Evolutionary conservation across 1,140 invertebrate genomes (phyloP).

Genomic region (Diploscapter pachys): DNA sequence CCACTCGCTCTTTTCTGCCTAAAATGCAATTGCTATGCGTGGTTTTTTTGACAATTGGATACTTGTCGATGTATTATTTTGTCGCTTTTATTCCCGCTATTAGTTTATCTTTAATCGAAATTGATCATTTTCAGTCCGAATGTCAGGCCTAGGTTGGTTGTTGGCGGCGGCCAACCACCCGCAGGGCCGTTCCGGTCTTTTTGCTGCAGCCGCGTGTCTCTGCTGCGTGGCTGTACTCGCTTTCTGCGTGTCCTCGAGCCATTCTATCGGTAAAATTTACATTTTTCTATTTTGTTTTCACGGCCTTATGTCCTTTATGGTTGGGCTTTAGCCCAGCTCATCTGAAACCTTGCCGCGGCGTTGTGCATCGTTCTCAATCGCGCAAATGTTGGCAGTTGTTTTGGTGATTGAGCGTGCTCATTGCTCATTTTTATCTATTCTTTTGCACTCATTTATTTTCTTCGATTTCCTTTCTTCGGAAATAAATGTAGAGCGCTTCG

Average conservation of each 20-base stretch:
- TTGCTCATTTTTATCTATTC: neutral
- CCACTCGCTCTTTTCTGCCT: too few species aligned
- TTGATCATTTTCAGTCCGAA: too few species aligned
- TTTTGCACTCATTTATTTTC: constrained; percentile 6
- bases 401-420: neutral
- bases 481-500: too few species aligned
- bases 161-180: too few species aligned
- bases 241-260: constrained; percentile 26
- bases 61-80: too few species aligned
- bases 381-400: neutral
- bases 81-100: too few species aligned
- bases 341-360: neutral
- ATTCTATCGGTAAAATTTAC: constrained; percentile 20
- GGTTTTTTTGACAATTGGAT: too few species aligned
- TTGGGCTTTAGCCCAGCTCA: neutral
- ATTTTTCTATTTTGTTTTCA: neutral
- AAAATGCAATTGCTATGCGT: too few species aligned
- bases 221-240: constrained; percentile 20
- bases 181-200: too few species aligned
- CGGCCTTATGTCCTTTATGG: neutral
- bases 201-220: neutral
- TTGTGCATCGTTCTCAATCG: neutral
- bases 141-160: too few species aligned
- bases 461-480: too few species aligned
- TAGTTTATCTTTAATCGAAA: too few species aligned